Base-by-base conservation (phyloP, 2,797 vertebrate genomes). In the Eulemur mongoz region DNA sequence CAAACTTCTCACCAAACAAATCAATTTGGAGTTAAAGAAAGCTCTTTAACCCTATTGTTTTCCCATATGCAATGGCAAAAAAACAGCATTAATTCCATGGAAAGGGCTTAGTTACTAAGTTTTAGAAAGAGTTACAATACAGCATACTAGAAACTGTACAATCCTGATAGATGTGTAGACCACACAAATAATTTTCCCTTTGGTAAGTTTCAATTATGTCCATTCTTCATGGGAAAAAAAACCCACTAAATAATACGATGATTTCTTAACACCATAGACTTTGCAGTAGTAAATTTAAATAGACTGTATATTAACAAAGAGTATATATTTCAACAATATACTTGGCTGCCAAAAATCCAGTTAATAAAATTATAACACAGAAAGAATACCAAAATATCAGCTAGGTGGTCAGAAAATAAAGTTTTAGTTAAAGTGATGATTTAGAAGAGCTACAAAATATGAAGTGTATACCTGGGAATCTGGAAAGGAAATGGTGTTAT, bases 91-190 rank as follows among this genome's bases (percentile, higher is more conserved):
- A 86, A 38, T 27, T 52, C 25, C 43, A 93, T 32, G 50, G 84
- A 22, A 91, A 76, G 22, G 43, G 54, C 15, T 95, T 59, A 72
- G 63, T 22, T 91, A 48, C 10, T 70, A 91, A 65, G 48, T 78
- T 82, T 97, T 65, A 50, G 15, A 80, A 91, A 94, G 30, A 92
- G 32, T 75, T 89, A 93, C 79, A 92, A 91, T n/a, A 90, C 20
- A 35, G 32, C 38, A 84, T 45, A n/a, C 18, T 85, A 81, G 25
- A 76, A 84, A 90, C 1, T 78, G 6, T n/a, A 84, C 14, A 92
- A 18, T 84, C 20, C 7, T 70, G 22, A 72, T n/a, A 88, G 73
- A 67, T 78, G 72, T 78, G 57, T 30, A 84, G 17, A 85, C 12
- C 14, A 78, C 10, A 76, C n/a, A 92, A 76, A 76, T 85, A 81